Base-by-base conservation (phyloP, 2,888 invertebrate species). In the Hirtodrosophila duncani region DNA sequence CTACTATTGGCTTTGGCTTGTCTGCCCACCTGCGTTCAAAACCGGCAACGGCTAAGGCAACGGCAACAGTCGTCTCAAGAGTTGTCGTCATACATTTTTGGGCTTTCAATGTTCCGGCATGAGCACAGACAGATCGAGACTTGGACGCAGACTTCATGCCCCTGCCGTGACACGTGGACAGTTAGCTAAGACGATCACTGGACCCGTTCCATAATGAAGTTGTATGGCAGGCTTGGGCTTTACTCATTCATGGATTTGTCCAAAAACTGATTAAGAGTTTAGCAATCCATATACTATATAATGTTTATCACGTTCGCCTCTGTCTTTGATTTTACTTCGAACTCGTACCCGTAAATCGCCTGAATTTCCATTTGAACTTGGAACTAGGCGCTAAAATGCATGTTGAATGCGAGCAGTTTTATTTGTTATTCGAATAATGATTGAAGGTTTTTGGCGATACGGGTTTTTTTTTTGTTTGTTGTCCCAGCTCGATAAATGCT, bases 101-200 rank as follows among this genome's bases (percentile, higher is more conserved):
- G 65, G 51, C 69, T 62, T 65, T 65, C 38, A 16, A 59, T 77
- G 72, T 79, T 75, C 75, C 79, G 80, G 75, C 77, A 79, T 69
- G 48, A 62, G 58, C 49, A 21, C 42, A 43, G 51, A 30, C 44
- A 50, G 23, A 38, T 14, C 7, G 30, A 34, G 30, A 21, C 17
- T 6, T n/a, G 17, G 27, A 31, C 31, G 36, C 18, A 23, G 26
- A 36, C 34, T 42, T 39, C 50, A n/a, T n/a, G n/a, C n/a, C n/a
- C n/a, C n/a, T n/a, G n/a, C n/a, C n/a, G n/a, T n/a, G 45, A 52
- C 77, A 68, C 69, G 63, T 72, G 72, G 56, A 31, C 31, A 8
- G 52, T n/a, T n/a, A n/a, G n/a, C n/a, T n/a, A 51, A 23, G 31
- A 29, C 27, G 46, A 39, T 26, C 55, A 52, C 46, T 67, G 67